phyloP scores from a whole-genome alignment of 2,113 vertebrate species.

The Eptatretus burgeri region DNA sequence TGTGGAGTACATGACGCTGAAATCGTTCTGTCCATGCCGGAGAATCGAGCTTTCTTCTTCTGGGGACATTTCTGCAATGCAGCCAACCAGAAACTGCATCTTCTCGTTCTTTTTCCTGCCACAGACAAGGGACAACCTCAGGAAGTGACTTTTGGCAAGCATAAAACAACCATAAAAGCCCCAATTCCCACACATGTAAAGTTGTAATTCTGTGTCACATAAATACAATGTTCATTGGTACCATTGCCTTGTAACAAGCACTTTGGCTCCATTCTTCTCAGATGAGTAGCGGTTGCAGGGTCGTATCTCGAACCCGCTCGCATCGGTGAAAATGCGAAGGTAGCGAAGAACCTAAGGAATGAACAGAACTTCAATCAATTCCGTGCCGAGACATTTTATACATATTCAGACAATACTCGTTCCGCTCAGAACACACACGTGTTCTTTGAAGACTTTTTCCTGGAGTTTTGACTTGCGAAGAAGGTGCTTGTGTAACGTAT shows the following conservation, averaged over 20 bases:
- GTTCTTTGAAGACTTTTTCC: slow-evolving; percentile 41
- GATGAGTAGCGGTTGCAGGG: slow-evolving; percentile 52
- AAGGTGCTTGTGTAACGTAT: slow-evolving; percentile 38
- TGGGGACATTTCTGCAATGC: slow-evolving; percentile 40
- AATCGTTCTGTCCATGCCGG: slow-evolving; percentile 46
- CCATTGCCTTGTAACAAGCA: slow-evolving; percentile 47
- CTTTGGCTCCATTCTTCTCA: slow-evolving; percentile 60
- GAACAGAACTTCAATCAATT: background rate
- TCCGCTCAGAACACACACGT: slow-evolving; percentile 16
- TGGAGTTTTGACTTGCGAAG: slow-evolving; percentile 28
- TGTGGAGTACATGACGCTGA: slow-evolving; percentile 77
- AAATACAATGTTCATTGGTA: slow-evolving; percentile 13
- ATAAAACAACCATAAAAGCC: no score
- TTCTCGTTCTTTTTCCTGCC: slow-evolving; percentile 39
- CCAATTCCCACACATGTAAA: no score
- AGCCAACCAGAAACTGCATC: slow-evolving; percentile 46
- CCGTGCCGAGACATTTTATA: no score
- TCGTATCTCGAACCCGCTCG: slow-evolving; percentile 45
- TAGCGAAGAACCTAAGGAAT: slow-evolving; percentile 37
- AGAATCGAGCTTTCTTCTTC: slow-evolving; percentile 36
- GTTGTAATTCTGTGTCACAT: no score
- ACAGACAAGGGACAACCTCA: background rate
- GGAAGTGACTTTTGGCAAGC: no score
- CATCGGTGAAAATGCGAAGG: slow-evolving; percentile 46
- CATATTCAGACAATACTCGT: no score